Evolutionary conservation across 1,140 invertebrate species (phyloP).

Genomic region (Platyscapa corneri): DNA sequence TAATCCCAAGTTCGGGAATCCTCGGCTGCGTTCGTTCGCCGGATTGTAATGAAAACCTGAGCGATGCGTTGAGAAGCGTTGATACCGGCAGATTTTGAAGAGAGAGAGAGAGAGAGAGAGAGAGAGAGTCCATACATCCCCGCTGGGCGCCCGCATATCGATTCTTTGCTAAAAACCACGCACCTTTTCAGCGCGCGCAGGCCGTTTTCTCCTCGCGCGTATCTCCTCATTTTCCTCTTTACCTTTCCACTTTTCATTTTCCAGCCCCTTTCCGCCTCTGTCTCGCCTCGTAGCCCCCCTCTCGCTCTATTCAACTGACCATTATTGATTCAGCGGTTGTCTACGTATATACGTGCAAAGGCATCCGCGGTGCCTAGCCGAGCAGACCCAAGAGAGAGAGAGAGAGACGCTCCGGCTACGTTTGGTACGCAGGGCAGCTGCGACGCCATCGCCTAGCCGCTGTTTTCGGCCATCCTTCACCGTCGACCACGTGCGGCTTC

Average conservation of each 20-base stretch:
- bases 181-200: slow-evolving; percentile 29
- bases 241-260: slow-evolving; percentile 4
- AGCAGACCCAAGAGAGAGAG: neutral
- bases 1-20: too few relatives aligned
- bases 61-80: neutral
- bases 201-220: neutral
- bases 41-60: neutral
- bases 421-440: neutral
- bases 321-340: slow-evolving; percentile 37
- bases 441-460: too few relatives aligned
- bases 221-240: slow-evolving; percentile 39
- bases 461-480: too few relatives aligned
- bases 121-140: neutral
- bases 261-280: too few relatives aligned
- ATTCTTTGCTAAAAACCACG: slow-evolving; percentile 39
- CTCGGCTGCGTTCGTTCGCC: too few relatives aligned
- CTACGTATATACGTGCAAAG: neutral
- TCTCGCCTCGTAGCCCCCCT: too few relatives aligned
- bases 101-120: neutral
- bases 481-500: too few relatives aligned
- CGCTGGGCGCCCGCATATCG: slow-evolving; percentile 7
- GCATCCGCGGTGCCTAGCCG: neutral
- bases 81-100: neutral
- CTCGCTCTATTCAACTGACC: slow-evolving; percentile 26
- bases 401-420: too few relatives aligned